Evolutionary conservation across 2,888 invertebrate genomes (phyloP).

Genomic region (Orthosia gracilis): DNA sequence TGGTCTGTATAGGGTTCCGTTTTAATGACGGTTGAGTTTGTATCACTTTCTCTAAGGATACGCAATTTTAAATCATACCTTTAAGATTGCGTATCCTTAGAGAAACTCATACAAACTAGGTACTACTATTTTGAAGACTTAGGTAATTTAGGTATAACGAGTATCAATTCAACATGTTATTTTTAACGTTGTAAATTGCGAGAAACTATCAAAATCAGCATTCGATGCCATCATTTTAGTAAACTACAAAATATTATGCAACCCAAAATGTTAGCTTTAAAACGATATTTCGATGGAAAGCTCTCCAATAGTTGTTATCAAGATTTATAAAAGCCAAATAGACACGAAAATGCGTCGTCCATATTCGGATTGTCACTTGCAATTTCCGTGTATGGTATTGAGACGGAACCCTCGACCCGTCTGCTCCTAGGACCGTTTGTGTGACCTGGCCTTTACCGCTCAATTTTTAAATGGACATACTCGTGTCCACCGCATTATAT

Average conservation of each 20-base stretch:
- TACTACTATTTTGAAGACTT: neutral
- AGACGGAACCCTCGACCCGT: conserved; percentile 52
- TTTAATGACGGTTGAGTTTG: conserved; percentile 17
- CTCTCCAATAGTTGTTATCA: conserved; percentile 36
- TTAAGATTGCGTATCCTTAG: too few species aligned
- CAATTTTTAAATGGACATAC: conserved; percentile 53
- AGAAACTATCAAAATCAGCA: neutral
- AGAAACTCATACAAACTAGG: too few species aligned
- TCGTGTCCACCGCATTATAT: conserved; percentile 46
- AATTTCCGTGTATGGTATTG: conserved; percentile 64
- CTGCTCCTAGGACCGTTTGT: conserved; percentile 46
- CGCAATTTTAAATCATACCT: neutral
- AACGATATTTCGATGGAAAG: conserved; percentile 24
- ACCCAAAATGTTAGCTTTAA: neutral
- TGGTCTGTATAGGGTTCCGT: conserved; percentile 26
- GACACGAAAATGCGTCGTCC: conserved; percentile 56
- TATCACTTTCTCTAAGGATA: conserved; percentile 8
- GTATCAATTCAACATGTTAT: neutral
- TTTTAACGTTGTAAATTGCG: neutral
- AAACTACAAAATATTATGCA: neutral
- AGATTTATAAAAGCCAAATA: conserved; percentile 41
- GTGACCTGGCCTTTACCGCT: conserved; percentile 45
- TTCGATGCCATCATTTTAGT: neutral
- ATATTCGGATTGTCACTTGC: conserved; percentile 64
- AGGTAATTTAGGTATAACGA: neutral